These are phyloP conservation scores for Ciona savignyi DNA, from an alignment of 23 tunicate genomes.

Conservation along the genomic window DNA sequence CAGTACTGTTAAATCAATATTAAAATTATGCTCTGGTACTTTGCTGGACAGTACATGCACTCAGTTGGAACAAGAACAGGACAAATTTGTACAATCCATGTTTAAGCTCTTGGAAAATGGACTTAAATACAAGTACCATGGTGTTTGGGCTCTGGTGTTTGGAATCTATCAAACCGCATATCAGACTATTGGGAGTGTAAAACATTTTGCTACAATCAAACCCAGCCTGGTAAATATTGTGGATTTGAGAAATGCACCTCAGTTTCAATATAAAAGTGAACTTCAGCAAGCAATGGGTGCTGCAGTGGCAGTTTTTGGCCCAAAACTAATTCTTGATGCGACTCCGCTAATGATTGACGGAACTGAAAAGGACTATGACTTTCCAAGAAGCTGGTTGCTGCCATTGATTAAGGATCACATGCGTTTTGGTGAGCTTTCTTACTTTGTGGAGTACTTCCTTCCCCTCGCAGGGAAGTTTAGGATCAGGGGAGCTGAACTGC, in stretches of 20 bases:
- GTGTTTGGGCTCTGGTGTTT: slow-evolving; percentile 64
- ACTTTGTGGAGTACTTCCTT: slow-evolving; percentile 63
- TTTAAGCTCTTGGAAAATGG: slow-evolving; percentile 50
- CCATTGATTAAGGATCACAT: slow-evolving; percentile 39
- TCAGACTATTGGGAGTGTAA: slow-evolving; percentile 7
- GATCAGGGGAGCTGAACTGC: slow-evolving; percentile 21
- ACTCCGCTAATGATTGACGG: slow-evolving; percentile 65
- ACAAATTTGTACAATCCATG: slow-evolving; percentile 31
- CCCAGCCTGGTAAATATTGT: slow-evolving; percentile 23
- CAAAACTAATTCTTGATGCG: slow-evolving; percentile 41
- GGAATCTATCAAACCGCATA: slow-evolving; percentile 22
- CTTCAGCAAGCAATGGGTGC: slow-evolving; percentile 51
- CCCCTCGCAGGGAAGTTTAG: slow-evolving; percentile 67
- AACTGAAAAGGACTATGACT: slow-evolving; percentile 51
- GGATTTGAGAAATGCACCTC: slow-evolving; percentile 53
- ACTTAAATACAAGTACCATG: slow-evolving; percentile 59
- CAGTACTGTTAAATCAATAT: slow-evolving; percentile 13
- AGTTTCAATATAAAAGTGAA: slow-evolving; percentile 27
- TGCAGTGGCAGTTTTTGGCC: slow-evolving; percentile 46
- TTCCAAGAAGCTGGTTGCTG: slow-evolving; percentile 77
- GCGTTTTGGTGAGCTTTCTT: slow-evolving; percentile 23
- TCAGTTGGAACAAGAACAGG: slow-evolving; percentile 4
- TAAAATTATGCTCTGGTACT: slow-evolving; percentile 14
- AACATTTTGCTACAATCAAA: slow-evolving; percentile 16
- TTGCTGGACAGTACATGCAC: slow-evolving; percentile 2